phyloP scores from a whole-genome alignment of 2,888 invertebrate species.

The Pterostichus niger region DNA sequence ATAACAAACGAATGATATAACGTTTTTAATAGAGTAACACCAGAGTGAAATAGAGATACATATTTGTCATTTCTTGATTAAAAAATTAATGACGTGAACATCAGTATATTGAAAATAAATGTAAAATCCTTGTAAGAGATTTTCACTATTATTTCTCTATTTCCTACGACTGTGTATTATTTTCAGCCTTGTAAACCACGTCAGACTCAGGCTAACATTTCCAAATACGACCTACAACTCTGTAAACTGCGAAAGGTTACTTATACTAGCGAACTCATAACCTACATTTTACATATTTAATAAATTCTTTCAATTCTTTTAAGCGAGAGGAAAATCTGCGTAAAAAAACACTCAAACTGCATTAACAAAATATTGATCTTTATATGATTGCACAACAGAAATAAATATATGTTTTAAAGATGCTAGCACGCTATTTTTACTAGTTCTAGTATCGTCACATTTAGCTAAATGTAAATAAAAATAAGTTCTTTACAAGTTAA shows the following conservation, averaged over 20 bases:
- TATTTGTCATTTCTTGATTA: too few relatives aligned
- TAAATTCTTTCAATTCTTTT: conserved; percentile 21
- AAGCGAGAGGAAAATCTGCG: conserved; percentile 8
- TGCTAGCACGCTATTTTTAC: neutral
- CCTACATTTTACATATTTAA: conserved; percentile 44
- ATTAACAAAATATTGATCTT: conserved; percentile 27
- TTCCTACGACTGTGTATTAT: conserved; percentile 37
- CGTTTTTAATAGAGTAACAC: too few relatives aligned
- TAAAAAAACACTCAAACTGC: conserved; percentile 29
- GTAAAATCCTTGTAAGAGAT: conserved; percentile 35
- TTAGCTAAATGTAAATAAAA: neutral
- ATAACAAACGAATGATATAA: too few relatives aligned
- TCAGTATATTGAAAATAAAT: too few relatives aligned
- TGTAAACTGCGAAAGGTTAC: conserved; percentile 30
- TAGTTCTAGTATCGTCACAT: neutral
- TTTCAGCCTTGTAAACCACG: conserved; percentile 47
- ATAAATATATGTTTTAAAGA: conserved; percentile 16
- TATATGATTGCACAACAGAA: conserved; percentile 41
- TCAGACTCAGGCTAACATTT: neutral
- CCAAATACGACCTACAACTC: conserved; percentile 30
- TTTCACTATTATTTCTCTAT: conserved; percentile 28
- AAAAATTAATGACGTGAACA: too few relatives aligned
- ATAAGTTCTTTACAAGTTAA: neutral
- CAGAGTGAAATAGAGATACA: too few relatives aligned
- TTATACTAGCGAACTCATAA: conserved; percentile 28